Conservation (phyloP, 2,797 vertebrate genomes). For the Halcyon leucocephala region DNA sequence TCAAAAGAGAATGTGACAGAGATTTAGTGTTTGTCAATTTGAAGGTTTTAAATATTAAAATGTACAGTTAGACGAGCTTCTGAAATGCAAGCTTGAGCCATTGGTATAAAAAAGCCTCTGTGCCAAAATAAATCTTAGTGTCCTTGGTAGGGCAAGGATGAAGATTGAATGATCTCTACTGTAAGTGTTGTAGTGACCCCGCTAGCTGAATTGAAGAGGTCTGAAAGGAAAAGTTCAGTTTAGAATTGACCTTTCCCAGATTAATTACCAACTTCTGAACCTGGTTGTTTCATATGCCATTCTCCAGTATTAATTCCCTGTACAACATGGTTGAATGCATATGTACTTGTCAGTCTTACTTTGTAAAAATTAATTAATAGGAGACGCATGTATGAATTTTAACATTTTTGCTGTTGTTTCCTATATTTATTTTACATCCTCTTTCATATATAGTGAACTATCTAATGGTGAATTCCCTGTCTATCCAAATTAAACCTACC, state of each 20-base stretch:
- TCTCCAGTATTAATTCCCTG: conserved; percentile 66
- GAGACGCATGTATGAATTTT: conserved; percentile 56
- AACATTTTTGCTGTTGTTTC: conserved; percentile 41
- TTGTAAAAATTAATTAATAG: conserved; percentile 71
- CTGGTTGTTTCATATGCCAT: conserved; percentile 57
- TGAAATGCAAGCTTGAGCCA: neutral
- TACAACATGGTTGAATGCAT: conserved; percentile 60
- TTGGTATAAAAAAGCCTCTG: neutral
- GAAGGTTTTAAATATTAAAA: neutral
- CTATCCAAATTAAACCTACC: neutral
- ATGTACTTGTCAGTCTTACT: conserved; percentile 70
- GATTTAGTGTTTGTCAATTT: neutral
- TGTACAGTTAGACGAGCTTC: neutral
- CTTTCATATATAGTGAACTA: neutral
- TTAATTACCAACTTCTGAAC: conserved; percentile 63
- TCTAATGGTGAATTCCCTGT: neutral
- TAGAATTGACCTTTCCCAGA: conserved; percentile 36
- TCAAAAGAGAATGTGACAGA: neutral
- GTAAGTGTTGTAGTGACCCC: neutral
- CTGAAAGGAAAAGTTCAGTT: neutral
- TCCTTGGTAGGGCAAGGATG: neutral
- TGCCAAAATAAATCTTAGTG: neutral
- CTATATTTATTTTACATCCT: no score
- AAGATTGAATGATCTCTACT: neutral
- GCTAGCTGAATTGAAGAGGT: neutral